phyloP scores from a whole-genome alignment of 2,113 vertebrate genomes.

The Chascanopsetta lugubris region DNA sequence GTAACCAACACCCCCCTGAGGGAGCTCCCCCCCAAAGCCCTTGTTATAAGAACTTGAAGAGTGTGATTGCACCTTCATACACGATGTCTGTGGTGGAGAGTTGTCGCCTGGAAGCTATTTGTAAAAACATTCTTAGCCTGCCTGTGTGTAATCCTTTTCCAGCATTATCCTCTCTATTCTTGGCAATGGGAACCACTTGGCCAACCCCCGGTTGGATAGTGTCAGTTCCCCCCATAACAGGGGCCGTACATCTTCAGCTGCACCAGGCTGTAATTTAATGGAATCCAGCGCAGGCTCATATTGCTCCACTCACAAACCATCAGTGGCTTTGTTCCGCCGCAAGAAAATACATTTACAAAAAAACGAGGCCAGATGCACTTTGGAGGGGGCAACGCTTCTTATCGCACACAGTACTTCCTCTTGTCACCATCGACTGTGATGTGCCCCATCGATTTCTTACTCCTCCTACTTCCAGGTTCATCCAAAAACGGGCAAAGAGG shows the following conservation, averaged over 20 bases:
- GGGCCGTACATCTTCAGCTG: slow-evolving; percentile 61
- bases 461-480: too few relatives aligned
- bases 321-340: slow-evolving; percentile 75
- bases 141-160: slow-evolving; percentile 57
- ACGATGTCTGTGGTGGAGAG: slow-evolving; percentile 23
- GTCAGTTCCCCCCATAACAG: slow-evolving; percentile 66
- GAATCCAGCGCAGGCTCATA: slow-evolving; percentile 62
- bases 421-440: too few relatives aligned
- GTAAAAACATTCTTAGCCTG: slow-evolving; percentile 35
- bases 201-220: slow-evolving; percentile 38
- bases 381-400: slow-evolving; percentile 41
- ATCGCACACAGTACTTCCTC: too few relatives aligned
- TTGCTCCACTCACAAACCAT: slow-evolving; percentile 75
- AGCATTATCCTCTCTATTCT: slow-evolving; percentile 55
- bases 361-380: slow-evolving; percentile 63
- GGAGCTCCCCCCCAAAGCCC: slow-evolving; percentile 20
- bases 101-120: slow-evolving; percentile 43
- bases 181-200: slow-evolving; percentile 55
- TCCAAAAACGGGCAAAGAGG: too few relatives aligned
- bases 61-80: slow-evolving; percentile 15
- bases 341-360: slow-evolving; percentile 63
- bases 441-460: too few relatives aligned
- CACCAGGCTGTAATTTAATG: slow-evolving; percentile 72
- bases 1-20: slow-evolving; percentile 37
- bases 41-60: slow-evolving; percentile 30